Conservation (phyloP, 2,113 vertebrate genomes). For the Lasiurus cinereus region DNA sequence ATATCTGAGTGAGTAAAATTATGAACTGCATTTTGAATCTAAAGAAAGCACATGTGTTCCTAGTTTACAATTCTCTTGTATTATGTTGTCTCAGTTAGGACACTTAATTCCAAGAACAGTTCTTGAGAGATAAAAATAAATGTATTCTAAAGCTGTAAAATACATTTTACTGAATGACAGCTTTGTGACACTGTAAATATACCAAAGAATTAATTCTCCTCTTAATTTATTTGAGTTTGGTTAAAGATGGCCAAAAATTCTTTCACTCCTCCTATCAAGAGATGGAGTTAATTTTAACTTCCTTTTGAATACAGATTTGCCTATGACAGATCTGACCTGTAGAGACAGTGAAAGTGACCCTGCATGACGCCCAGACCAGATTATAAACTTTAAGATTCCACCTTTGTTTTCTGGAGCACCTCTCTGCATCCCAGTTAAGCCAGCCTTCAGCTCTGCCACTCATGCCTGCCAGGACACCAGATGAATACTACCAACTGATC, state of each 20-base stretch:
- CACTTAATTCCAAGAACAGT: not conserved
- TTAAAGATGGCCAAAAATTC: not conserved
- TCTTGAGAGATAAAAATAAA: not conserved
- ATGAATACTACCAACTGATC: not conserved
- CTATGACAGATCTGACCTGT: not conserved
- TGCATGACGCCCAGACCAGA: not conserved
- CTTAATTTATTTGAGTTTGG: not conserved
- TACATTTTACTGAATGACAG: not conserved
- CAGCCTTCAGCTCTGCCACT: not conserved
- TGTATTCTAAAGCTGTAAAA: not conserved
- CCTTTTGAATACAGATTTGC: not conserved
- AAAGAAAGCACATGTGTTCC: accelerated
- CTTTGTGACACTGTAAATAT: not conserved
- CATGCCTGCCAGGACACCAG: not conserved
- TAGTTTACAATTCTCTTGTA: not conserved
- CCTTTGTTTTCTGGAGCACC: not conserved
- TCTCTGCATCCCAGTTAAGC: not conserved
- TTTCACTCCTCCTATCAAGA: not conserved
- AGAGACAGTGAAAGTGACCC: not conserved
- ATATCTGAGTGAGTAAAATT: not conserved
- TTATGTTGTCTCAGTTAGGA: not conserved
- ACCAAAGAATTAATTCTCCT: not conserved
- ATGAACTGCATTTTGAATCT: not conserved
- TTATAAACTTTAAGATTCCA: not conserved
- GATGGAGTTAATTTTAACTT: not conserved